phyloP scores from a whole-genome alignment of 2,113 vertebrate species.

The Axis porcinus region DNA sequence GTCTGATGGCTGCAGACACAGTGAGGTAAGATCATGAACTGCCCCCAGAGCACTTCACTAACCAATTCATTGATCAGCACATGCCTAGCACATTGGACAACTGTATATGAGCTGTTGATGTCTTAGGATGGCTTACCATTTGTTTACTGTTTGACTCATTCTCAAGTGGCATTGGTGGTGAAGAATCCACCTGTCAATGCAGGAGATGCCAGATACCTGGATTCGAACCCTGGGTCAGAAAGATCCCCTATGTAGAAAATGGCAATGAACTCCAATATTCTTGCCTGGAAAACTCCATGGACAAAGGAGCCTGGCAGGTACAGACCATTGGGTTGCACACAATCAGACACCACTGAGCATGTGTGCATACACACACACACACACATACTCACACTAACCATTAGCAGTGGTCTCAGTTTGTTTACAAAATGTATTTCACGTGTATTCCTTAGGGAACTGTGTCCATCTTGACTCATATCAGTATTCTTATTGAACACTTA shows the following conservation, averaged over 20 bases:
- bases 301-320: background rate
- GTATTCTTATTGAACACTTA: background rate
- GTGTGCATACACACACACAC: accelerated
- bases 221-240: background rate
- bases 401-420: background rate
- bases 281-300: background rate
- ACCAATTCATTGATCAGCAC: background rate
- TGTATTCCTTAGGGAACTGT: background rate
- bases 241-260: background rate
- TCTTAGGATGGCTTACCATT: too few species aligned
- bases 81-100: too few species aligned
- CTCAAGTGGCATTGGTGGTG: background rate
- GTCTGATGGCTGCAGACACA: background rate
- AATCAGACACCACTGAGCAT: background rate
- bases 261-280: background rate
- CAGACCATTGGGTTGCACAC: background rate
- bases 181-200: accelerated
- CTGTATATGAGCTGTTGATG: background rate
- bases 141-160: background rate
- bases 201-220: background rate
- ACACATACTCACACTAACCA: background rate
- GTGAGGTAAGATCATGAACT: background rate
- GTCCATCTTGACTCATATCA: background rate
- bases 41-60: background rate
- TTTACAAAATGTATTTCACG: background rate